phyloP scores from a whole-genome alignment of 2,797 vertebrate genomes.

The Leptatherina wallacei region DNA sequence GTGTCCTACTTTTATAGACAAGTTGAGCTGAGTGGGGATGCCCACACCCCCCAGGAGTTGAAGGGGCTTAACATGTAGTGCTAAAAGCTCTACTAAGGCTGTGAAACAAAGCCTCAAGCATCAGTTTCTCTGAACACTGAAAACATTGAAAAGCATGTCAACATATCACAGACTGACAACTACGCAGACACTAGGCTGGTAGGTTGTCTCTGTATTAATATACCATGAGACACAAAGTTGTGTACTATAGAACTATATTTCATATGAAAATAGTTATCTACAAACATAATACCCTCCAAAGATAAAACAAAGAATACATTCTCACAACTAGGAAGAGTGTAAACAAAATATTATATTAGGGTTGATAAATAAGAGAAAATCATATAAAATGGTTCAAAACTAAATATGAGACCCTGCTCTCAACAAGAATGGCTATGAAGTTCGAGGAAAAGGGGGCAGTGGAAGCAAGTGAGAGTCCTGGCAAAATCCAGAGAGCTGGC shows the following conservation, averaged over 20 bases:
- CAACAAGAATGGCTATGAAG: constrained; percentile 14
- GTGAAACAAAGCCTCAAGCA: constrained; percentile 53
- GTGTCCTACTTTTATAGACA: constrained; percentile 59
- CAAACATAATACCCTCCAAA: not conserved
- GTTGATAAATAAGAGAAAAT: not conserved
- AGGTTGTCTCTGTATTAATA: not conserved
- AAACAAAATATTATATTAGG: not conserved
- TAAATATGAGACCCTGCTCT: not conserved
- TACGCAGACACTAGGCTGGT: not conserved
- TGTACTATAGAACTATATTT: not conserved
- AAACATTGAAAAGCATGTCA: constrained; percentile 18
- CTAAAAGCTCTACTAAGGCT: constrained; percentile 37
- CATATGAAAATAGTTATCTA: not conserved
- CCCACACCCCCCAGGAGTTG: constrained; percentile 33
- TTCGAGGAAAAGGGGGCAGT: constrained; percentile 12
- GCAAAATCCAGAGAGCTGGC: constrained; percentile 56
- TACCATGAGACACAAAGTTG: no score
- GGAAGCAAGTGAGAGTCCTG: constrained; percentile 41
- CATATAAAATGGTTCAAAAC: not conserved
- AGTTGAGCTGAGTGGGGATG: constrained; percentile 42
- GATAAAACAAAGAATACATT: not conserved
- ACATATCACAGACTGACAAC: constrained; percentile 12
- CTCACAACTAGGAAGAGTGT: not conserved
- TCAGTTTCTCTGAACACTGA: constrained; percentile 34
- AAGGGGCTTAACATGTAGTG: constrained; percentile 27